Percentiles rank a stretch among this genome's conserved stretches.
phyloP scores from a whole-genome alignment of 2,113 vertebrate species.

The Butastur rufipennis region DNA sequence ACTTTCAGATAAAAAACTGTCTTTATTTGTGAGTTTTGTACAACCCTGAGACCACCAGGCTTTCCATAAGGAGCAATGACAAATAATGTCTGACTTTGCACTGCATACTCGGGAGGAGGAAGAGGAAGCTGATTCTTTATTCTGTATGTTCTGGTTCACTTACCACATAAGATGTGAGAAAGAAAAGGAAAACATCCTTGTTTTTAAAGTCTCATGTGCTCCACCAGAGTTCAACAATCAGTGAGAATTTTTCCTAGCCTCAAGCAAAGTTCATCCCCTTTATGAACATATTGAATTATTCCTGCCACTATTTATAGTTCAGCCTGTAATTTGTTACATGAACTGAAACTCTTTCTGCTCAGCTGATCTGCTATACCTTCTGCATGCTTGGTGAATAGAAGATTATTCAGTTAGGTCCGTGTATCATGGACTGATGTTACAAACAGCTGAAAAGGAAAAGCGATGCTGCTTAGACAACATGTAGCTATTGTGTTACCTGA shows the following conservation, averaged over 20 bases:
- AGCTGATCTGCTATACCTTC: not conserved
- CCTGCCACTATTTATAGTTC: conserved; percentile 6
- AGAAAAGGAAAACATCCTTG: not conserved
- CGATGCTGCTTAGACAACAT: not conserved
- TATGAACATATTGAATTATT: conserved; percentile 23
- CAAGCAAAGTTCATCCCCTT: not conserved
- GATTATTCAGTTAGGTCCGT: not conserved
- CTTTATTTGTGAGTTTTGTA: not conserved
- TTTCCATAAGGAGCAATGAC: not conserved
- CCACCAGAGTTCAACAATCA: not conserved
- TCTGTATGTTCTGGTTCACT: not conserved
- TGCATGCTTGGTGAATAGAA: not conserved
- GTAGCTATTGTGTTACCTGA: not conserved
- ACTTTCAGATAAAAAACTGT: not conserved
- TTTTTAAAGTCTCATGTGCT: not conserved
- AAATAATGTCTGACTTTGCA: not conserved
- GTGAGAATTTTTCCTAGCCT: conserved; percentile 28
- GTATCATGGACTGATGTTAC: not conserved
- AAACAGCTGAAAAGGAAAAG: not conserved
- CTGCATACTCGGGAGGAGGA: not conserved
- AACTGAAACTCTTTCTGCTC: conserved; percentile 13
- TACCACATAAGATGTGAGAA: not conserved
- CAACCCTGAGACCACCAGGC: not conserved
- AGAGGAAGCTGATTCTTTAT: not conserved
- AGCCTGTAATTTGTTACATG: not conserved